Evolutionary conservation across 2,888 invertebrate species (phyloP), one percentile per base, ranked within the genome.

Genomic region (Heliothis peltigera): DNA sequence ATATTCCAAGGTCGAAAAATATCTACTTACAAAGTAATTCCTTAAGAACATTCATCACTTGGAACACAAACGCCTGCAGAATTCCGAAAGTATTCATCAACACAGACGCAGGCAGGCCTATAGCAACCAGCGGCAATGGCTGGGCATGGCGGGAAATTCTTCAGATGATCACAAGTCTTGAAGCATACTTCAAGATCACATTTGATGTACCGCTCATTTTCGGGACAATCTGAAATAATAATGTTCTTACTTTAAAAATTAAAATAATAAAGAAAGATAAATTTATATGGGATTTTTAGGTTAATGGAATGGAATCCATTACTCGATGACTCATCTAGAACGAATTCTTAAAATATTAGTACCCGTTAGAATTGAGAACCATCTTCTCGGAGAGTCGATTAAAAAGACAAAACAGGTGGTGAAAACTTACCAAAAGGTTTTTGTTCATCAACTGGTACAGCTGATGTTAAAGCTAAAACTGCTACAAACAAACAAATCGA

Each of bases 131-230:
- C 0, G 2, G 25, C 28, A 21, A 75, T 51, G 1, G 47, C 21
- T 0, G 66, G 57, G 15, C 74, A 74, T 0, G 66, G 7, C 0
- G 54, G 66, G 7, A 28, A 52, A 4, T 0, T 51, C 17, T n/a
- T 58, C 17, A 70, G 39, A 19, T 74, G 12, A 0, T 61, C 48
- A 49, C 74, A 74, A 1, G 42, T 70, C 58, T 62, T 70, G 15
- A 25, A 46, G 10, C 74, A 81, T 32, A 44, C 59, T 55, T 56
- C 73, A 56, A 60, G 52, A 17, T 67, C 60, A 60, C 76, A 73
- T 25, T 59, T 69, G 35, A 56, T 43, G 49, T 70, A 63, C 18
- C 49, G 19, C 35, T 61, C 76, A 49, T 65, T 42, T 10, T 22
- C 22, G 17, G 58, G 58, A 22, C 81, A 81, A 58, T 75, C 65